These are phyloP conservation scores for Lagria hirta DNA, from an alignment of 2,888 invertebrate species.

Conservation along the genomic window DNA sequence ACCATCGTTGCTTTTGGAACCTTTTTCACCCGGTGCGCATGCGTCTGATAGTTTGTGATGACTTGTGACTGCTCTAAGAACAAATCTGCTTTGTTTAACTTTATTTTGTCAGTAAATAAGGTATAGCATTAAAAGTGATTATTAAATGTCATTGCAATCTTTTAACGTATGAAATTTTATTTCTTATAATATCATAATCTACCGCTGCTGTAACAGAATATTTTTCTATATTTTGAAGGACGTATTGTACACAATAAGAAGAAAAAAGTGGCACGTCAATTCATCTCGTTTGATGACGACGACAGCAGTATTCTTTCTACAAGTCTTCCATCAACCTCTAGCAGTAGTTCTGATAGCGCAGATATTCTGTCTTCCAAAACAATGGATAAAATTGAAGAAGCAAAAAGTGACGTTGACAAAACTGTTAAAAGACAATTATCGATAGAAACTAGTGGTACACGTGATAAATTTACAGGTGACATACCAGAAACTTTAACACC, in stretches of 20 bases:
- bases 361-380: conserved; percentile 30
- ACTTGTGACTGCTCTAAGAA: no score
- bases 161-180: no score
- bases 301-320: conserved; percentile 51
- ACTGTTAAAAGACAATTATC: conserved; percentile 39
- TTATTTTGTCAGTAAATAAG: no score
- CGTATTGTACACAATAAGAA: conserved; percentile 56
- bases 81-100: no score
- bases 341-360: conserved; percentile 44
- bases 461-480: conserved; percentile 41
- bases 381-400: conserved; percentile 28
- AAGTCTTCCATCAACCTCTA: conserved; percentile 47
- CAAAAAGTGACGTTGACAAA: conserved; percentile 11
- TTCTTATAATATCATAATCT: no score
- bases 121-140: no score
- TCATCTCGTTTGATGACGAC: conserved; percentile 71
- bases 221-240: no score
- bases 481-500: conserved; percentile 53
- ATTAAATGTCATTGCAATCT: no score
- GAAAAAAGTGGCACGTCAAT: conserved; percentile 60
- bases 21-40: no score
- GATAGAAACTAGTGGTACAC: conserved; percentile 48
- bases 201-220: no score
- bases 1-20: no score
- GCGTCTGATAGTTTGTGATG: no score